Percentiles rank a stretch among this genome's conserved stretches.
Conservation (phyloP, 2,888 invertebrate genomes). For the Malthinus seriepunctatus region DNA sequence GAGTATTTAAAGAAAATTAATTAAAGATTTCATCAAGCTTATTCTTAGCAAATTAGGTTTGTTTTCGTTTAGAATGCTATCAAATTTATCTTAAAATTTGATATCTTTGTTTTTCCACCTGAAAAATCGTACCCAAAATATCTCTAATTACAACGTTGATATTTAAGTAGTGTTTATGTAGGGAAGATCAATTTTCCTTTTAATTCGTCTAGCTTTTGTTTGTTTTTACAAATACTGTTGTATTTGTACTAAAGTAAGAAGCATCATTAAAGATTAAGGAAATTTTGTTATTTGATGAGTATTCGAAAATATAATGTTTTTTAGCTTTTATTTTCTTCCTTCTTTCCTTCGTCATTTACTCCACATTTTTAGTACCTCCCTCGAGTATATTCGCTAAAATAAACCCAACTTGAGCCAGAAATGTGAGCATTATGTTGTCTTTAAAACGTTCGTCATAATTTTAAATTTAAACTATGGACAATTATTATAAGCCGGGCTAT, state of each 20-base stretch:
- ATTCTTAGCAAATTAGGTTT: background rate
- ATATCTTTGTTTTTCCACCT: constrained; percentile 16
- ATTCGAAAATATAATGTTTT: constrained; percentile 35
- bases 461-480: constrained; percentile 21
- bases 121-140: constrained; percentile 9
- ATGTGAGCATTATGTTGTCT: constrained; percentile 23
- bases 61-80: too few relatives aligned
- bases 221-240: constrained; percentile 32
- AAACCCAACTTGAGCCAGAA: constrained; percentile 21
- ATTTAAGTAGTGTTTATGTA: too few relatives aligned
- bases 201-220: constrained; percentile 34
- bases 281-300: constrained; percentile 42
- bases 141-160: constrained; percentile 10
- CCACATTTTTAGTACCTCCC: constrained; percentile 36
- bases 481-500: constrained; percentile 19
- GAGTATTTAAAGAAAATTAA: too few relatives aligned
- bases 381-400: constrained; percentile 23
- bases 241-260: constrained; percentile 34
- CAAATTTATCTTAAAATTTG: constrained; percentile 5
- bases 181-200: constrained; percentile 3
- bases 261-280: constrained; percentile 39
- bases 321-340: constrained; percentile 33
- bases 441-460: constrained; percentile 24
- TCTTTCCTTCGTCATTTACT: constrained; percentile 38
- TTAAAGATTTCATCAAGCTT: too few relatives aligned